Evolutionary conservation across 2,113 vertebrate genomes (phyloP).

Genomic region (Callospermophilus lateralis): DNA sequence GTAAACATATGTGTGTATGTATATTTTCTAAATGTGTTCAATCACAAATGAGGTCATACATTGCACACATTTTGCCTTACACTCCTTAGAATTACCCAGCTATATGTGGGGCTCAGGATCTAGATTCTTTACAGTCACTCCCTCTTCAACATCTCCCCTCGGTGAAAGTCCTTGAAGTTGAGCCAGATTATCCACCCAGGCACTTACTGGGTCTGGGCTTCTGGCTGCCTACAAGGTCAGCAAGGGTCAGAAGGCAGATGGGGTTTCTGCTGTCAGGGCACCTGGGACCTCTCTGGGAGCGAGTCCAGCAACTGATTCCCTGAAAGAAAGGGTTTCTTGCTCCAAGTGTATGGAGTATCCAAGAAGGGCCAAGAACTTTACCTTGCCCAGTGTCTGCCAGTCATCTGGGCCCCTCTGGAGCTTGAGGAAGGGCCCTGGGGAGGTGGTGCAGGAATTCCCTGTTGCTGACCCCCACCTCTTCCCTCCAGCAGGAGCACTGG

Average conservation of each 20-base stretch:
- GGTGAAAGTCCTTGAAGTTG: background rate
- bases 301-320: background rate
- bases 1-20: background rate
- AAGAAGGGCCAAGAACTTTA: constrained; percentile 25
- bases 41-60: background rate
- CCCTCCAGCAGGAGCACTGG: constrained; percentile 95
- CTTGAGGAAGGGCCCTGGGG: constrained; percentile 16
- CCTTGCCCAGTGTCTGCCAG: background rate
- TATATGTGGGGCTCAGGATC: constrained; percentile 28
- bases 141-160: constrained; percentile 28
- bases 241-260: constrained; percentile 35
- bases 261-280: background rate
- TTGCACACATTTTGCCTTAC: constrained; percentile 21
- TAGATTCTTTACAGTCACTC: constrained; percentile 23
- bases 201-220: constrained; percentile 31
- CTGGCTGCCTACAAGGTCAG: constrained; percentile 11
- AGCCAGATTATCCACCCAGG: background rate
- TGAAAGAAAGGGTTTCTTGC: constrained; percentile 39
- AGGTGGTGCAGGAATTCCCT: background rate
- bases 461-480: constrained; percentile 67
- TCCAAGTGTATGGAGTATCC: background rate
- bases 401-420: constrained; percentile 5
- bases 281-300: constrained; percentile 29
- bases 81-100: constrained; percentile 45
- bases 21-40: background rate